phyloP scores from a whole-genome alignment of 1,140 invertebrate genomes.

The Drusus annulatus region DNA sequence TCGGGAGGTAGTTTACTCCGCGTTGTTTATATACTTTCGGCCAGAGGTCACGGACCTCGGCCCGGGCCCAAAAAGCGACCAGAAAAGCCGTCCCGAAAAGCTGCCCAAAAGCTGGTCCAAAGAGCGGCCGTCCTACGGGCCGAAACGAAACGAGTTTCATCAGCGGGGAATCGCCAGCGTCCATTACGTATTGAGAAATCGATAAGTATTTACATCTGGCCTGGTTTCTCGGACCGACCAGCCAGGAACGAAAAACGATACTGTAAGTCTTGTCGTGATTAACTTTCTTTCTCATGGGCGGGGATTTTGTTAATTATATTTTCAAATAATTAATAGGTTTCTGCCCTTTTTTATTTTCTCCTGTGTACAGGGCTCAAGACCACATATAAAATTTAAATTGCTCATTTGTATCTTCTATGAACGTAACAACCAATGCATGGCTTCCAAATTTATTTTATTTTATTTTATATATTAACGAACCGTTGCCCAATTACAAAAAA shows the following conservation, averaged over 20 bases:
- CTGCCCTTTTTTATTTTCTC: no score
- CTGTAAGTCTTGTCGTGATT: background rate
- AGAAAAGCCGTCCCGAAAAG: no score
- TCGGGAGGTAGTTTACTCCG: slow-evolving; percentile 41
- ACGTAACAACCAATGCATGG: no score
- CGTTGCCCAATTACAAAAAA: no score
- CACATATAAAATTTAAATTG: no score
- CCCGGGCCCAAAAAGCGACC: background rate
- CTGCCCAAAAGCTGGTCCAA: background rate
- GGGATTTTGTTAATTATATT: no score
- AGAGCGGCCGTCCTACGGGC: background rate
- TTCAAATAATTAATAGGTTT: no score
- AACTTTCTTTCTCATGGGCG: background rate
- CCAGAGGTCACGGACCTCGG: slow-evolving; percentile 52
- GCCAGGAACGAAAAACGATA: background rate
- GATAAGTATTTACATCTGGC: slow-evolving; percentile 8
- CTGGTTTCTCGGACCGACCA: background rate
- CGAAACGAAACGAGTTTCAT: slow-evolving; percentile 2
- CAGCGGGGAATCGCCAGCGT: background rate
- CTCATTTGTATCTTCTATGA: no score
- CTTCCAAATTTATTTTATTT: no score
- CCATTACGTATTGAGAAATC: slow-evolving; percentile 3
- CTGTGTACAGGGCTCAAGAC: no score
- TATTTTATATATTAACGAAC: no score
- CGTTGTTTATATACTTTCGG: slow-evolving; percentile 48